Conservation (phyloP, 2,888 invertebrate species). For the Erebia epiphron region DNA sequence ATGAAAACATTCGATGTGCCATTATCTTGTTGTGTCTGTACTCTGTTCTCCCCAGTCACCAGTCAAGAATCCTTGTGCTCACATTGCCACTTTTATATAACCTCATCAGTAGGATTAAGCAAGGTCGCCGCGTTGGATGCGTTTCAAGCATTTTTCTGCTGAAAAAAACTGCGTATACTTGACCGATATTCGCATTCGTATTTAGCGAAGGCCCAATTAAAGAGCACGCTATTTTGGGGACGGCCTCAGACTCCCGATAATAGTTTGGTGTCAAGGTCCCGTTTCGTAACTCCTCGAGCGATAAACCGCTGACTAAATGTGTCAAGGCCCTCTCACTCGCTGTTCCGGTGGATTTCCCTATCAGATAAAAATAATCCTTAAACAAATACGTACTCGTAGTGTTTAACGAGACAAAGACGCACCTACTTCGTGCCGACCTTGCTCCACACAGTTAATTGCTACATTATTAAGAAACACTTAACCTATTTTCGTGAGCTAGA, state of each 20-base stretch:
- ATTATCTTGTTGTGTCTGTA: conserved; percentile 49
- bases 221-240: conserved; percentile 68
- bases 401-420: conserved; percentile 50
- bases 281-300: conserved; percentile 65
- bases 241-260: conserved; percentile 77
- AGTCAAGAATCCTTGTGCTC: conserved; percentile 28
- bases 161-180: conserved; percentile 58
- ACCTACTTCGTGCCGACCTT: conserved; percentile 61
- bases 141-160: conserved; percentile 59
- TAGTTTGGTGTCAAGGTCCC: conserved; percentile 77
- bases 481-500: conserved; percentile 74
- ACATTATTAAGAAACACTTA: conserved; percentile 78
- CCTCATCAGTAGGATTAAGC: conserved; percentile 31
- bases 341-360: conserved; percentile 58
- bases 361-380: conserved; percentile 47
- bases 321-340: conserved; percentile 65
- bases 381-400: conserved; percentile 38
- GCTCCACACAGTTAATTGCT: conserved; percentile 69
- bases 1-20: conserved; percentile 59
- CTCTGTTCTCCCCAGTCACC: background rate
- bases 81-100: conserved; percentile 26
- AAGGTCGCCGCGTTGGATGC: conserved; percentile 60
- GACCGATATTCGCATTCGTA: conserved; percentile 72
- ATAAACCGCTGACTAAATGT: conserved; percentile 59
- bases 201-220: conserved; percentile 67